Evolutionary conservation across 2,113 vertebrate species (phyloP).

Genomic region (Papio anubis): DNA sequence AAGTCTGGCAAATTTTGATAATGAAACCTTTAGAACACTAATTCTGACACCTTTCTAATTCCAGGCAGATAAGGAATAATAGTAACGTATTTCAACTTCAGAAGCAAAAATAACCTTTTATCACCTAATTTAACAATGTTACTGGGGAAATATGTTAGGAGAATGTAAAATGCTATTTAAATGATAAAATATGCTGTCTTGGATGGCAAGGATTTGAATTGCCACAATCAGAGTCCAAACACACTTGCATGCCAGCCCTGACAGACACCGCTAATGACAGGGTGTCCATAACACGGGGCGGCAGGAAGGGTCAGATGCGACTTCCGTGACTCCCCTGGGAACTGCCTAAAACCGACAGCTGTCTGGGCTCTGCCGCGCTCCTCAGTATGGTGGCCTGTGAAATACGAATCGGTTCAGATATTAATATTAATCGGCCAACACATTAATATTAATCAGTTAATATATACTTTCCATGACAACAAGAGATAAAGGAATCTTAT

Average conservation of each 20-base stretch:
- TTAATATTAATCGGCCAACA: constrained; percentile 69
- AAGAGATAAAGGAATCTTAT: constrained; percentile 61
- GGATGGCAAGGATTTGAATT: constrained; percentile 78
- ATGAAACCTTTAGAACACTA: constrained; percentile 76
- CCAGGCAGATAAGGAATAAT: constrained; percentile 80
- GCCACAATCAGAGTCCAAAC: constrained; percentile 81
- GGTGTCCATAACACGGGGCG: constrained; percentile 59
- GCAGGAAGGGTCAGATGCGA: constrained; percentile 20
- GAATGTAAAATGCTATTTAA: constrained; percentile 80
- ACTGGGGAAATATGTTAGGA: constrained; percentile 72
- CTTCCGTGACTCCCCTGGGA: neutral
- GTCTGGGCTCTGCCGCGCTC: fast-evolving
- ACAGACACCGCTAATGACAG: constrained; percentile 73
- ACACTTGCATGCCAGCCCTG: constrained; percentile 68
- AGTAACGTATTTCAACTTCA: constrained; percentile 81
- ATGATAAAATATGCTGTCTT: constrained; percentile 75
- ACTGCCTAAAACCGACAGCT: neutral
- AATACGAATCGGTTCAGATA: constrained; percentile 25
- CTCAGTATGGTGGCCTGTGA: constrained; percentile 3
- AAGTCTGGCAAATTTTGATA: constrained; percentile 83
- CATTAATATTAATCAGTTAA: constrained; percentile 75
- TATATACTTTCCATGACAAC: constrained; percentile 69
- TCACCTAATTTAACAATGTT: constrained; percentile 80
- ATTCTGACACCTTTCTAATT: constrained; percentile 79
- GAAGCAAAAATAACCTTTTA: constrained; percentile 85